Evolutionary conservation across 2,113 vertebrate genomes (phyloP), one percentile per base, ranked within the genome.

Genomic region (Syrmaticus mikado): DNA sequence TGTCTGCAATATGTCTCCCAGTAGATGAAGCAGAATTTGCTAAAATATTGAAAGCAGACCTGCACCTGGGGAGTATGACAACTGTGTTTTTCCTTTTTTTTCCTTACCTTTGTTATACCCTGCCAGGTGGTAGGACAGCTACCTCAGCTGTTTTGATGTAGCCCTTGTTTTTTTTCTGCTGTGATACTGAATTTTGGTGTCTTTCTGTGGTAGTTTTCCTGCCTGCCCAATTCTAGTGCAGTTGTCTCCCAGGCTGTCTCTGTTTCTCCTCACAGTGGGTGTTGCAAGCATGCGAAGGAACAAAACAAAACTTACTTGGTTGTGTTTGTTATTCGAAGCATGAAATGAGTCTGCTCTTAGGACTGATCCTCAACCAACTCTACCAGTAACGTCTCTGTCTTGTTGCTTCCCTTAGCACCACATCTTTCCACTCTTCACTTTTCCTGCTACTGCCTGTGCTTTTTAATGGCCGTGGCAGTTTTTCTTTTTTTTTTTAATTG

Each of bases 261-360:
- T 15, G 10, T 45, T 6, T 68, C 38, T 20, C 10, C 32, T 80
- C 72, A 4, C 10, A 2, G 3, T 0, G 3, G n/a, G 50, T 8
- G 5, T 34, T 64, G 34, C 11, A 1, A 16, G 43, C 27, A 19
- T 21, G 2, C 2, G 1, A 22, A 64, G 57, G 71, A 82, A 67
- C 14, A 38, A 70, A 87, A 19, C 27, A 1, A 30, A 41, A 30
- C 17, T 5, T 6, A 30, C 17, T 5, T 6, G 68, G 38, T 46
- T 21, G 4, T 12, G 7, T 7, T 38, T 68, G 34, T 50, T 64
- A 85, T 50, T 6, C 75, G 45, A 32, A 61, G 25, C 21, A 4
- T 2, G 3, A 20, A 41, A 2, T 16, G n/a, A 45, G 27, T 11
- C 53, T 76, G 48, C 24, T 67, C 12, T 68, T 8, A 10, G 36